A percentile compares a stretch with the other conserved stretches of the same genome.
These are phyloP conservation scores for Heteronetta atricapilla DNA, from an alignment of 2,113 vertebrate species.

Conservation along the genomic window DNA sequence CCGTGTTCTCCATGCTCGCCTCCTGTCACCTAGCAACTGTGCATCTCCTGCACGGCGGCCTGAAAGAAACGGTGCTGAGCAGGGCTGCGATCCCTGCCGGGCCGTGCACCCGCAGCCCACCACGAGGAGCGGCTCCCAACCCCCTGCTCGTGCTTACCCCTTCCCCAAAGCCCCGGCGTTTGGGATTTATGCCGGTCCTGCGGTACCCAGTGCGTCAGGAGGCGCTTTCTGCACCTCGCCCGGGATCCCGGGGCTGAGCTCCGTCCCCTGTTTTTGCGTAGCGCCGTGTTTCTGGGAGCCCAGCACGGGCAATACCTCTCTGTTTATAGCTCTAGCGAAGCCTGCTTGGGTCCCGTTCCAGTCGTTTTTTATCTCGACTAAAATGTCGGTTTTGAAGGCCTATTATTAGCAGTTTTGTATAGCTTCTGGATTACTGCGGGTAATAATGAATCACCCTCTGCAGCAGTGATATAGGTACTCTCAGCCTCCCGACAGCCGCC, in stretches of 20 bases:
- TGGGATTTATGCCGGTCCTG: background rate
- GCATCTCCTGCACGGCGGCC: background rate
- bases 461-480: constrained; percentile 66
- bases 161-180: background rate
- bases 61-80: background rate
- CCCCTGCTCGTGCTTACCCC: background rate
- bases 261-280: constrained; percentile 15
- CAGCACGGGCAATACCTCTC: constrained; percentile 60
- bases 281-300: constrained; percentile 29
- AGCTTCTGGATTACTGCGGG: constrained; percentile 66
- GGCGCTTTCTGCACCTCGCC: background rate
- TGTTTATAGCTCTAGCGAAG: constrained; percentile 61
- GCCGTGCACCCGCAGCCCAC: background rate
- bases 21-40: constrained; percentile 58
- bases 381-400: constrained; percentile 57
- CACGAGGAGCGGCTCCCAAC: background rate
- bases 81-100: background rate
- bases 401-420: constrained; percentile 68
- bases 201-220: background rate
- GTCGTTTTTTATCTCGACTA: constrained; percentile 58
- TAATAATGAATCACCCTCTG: constrained; percentile 72
- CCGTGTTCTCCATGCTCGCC: background rate
- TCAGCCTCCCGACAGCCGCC: constrained; percentile 17
- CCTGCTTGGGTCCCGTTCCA: constrained; percentile 49
- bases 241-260: constrained; percentile 8